Conservation (phyloP, 2,797 vertebrate genomes). For the Erethizon dorsatum region DNA sequence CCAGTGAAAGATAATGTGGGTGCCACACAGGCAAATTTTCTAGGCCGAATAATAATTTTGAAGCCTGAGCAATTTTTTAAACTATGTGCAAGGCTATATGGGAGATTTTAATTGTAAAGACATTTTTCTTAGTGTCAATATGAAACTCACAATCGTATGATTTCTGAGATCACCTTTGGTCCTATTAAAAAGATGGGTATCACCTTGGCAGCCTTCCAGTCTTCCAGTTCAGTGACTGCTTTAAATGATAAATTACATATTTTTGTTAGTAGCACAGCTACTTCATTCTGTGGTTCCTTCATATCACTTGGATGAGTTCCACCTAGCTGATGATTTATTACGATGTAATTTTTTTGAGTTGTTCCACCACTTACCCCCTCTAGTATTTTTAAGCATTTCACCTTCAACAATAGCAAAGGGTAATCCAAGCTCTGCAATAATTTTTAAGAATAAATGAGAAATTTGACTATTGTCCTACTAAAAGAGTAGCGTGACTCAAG, state of each 20-base stretch:
- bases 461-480: not conserved
- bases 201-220: constrained; percentile 86
- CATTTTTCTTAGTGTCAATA: constrained; percentile 51
- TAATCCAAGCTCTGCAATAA: constrained; percentile 31
- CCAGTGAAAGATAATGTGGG: not conserved
- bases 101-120: constrained; percentile 68
- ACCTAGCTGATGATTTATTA: constrained; percentile 83
- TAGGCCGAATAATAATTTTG: not conserved
- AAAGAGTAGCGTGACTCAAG: not conserved
- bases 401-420: constrained; percentile 76
- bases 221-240: constrained; percentile 75
- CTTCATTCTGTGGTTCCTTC: constrained; percentile 79
- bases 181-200: constrained; percentile 86
- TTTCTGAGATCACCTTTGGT: constrained; percentile 84
- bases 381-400: constrained; percentile 64
- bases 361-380: constrained; percentile 41
- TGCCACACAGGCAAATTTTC: not conserved
- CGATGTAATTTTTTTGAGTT: constrained; percentile 72
- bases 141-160: constrained; percentile 69
- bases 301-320: constrained; percentile 82
- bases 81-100: not conserved
- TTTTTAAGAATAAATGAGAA: constrained; percentile 55
- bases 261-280: constrained; percentile 85
- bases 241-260: constrained; percentile 86
- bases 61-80: not conserved